Base-by-base conservation (phyloP, 2,113 vertebrate genomes). In the Ancistrus triradiatus region DNA sequence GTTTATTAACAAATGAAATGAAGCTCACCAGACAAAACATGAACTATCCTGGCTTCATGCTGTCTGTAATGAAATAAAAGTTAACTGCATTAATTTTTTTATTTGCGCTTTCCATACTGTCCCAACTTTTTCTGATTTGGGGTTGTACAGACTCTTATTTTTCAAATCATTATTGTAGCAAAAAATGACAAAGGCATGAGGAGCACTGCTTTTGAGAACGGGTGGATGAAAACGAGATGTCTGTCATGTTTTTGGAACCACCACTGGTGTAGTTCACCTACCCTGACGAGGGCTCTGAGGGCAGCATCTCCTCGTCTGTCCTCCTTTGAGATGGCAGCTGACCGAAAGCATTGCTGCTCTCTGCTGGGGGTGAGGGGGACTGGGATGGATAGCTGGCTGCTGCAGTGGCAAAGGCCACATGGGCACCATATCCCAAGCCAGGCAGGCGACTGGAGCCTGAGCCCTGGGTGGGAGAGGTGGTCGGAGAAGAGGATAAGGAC, bases 251-350 rank as follows among this genome's bases (percentile, higher is more conserved):
- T 72, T 76, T 70, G 78, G 79, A 76, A 76, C 80, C 69, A 80
- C 80, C 77, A 72, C 66, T 73, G 74, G 70, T 82, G 64, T 70
- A 71, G 73, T 83, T 81, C 85, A 95, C 96, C 96, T 94, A 97
- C 96, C 95, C 95, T 87, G 95, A 91, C 89, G 93, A 76, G 77
- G 89, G 87, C 86, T 97, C 94, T 68, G 93, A 95, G 80, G 93
- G 89, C 76, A 95, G 91, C 83, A 95, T 91, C 85, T 98, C 96
- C 85, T 98, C 94, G 80, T 87, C 89, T 69, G 86, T 88, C 83
- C 92, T 92, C 81, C 91, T 90, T 22, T 94, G 92, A 78, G 93
- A 92, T 68, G 92, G 87, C 68, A 92, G 91, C 86, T 92, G 92
- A 86, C 92, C 92, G 25, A 96, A 95, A 81, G 93, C 91, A 80